Base-by-base conservation (phyloP, 2,113 vertebrate genomes). In the Petaurus breviceps region DNA sequence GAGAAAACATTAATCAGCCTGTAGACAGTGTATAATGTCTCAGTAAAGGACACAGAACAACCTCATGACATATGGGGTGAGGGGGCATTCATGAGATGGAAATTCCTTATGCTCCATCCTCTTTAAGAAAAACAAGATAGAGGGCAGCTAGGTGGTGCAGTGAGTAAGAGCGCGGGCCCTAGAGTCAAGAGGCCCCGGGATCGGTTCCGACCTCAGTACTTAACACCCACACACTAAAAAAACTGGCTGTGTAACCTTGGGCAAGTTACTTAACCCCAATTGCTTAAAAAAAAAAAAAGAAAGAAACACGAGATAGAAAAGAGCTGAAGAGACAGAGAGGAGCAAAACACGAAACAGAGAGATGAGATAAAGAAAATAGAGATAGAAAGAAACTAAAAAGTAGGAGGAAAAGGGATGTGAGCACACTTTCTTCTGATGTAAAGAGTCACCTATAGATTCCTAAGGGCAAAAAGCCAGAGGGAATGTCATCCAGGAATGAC, bases 401-500 rank as follows among this genome's bases (percentile, higher is more conserved):
- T 6, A 1, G 6, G 0, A 26, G 10, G 46, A 47, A 22, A 26
- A 90, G 53, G 26, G 8, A 90, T 43, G 19, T 7, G 0, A 47
- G 43, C 31, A 84, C 37, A 43, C 46, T 47, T 47, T 23, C 24
- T n/a, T 91, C n/a, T n/a, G 28, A 90, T 22, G 22, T 24, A 31
- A 51, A n/a, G 37, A 6, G 92, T 16, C 14, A 53, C 9, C 2
- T 31, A n/a, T 12, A 10, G 37, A 8, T 57, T 43, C 28, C 91
- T 77, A 43, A n/a, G 12, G 24, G 28, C 8, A 91, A 96, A 24
- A 43, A 93, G 37, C 2, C 68, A 43, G 37, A 84, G 26, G 54
- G 90, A 97, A 93, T 95, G 96, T 96, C 96, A 94, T 97, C 24
- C 4, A 51, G 7, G 4, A 51, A 8, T 2, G 31, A 49, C 28